Percentiles rank a stretch among this genome's conserved stretches.
Evolutionary conservation across 2,113 vertebrate genomes (phyloP).

Genomic region (Pyxicephalus adspersus): DNA sequence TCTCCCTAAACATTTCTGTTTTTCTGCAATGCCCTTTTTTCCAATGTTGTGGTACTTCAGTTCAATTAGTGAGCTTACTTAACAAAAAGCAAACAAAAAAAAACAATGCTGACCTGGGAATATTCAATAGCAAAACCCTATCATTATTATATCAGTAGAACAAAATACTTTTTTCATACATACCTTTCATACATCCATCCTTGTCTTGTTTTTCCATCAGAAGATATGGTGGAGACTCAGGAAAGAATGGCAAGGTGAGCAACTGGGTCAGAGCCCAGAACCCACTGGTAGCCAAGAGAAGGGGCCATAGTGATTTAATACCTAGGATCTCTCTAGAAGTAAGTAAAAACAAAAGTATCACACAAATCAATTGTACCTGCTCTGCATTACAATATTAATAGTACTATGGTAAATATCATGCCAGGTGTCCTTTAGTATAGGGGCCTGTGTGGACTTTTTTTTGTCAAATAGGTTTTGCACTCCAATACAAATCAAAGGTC

Average conservation of each 20-base stretch:
- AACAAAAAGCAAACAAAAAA: no score
- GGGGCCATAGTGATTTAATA: constrained; percentile 79
- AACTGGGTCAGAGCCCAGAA: constrained; percentile 76
- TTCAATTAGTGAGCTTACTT: no score
- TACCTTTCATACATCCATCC: constrained; percentile 72
- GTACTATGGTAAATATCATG: neutral
- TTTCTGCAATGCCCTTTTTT: no score
- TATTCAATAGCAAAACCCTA: no score
- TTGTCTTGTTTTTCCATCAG: constrained; percentile 76
- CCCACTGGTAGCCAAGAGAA: constrained; percentile 71
- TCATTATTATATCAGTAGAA: no score
- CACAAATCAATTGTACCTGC: neutral
- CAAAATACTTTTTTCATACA: constrained; percentile 4
- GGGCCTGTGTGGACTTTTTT: no score
- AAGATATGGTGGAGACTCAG: constrained; percentile 71
- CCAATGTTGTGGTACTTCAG: no score
- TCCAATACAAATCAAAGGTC: no score
- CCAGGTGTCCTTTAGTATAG: neutral
- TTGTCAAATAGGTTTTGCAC: no score
- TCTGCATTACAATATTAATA: neutral
- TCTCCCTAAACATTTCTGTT: no score
- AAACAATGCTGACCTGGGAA: no score
- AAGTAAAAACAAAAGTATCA: neutral
- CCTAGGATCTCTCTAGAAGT: constrained; percentile 78
- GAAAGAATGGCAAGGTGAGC: constrained; percentile 70